Percentiles rank a stretch among this genome's conserved stretches.
Evolutionary conservation across 2,113 vertebrate species (phyloP).

Genomic region (Coptodon rendalli): DNA sequence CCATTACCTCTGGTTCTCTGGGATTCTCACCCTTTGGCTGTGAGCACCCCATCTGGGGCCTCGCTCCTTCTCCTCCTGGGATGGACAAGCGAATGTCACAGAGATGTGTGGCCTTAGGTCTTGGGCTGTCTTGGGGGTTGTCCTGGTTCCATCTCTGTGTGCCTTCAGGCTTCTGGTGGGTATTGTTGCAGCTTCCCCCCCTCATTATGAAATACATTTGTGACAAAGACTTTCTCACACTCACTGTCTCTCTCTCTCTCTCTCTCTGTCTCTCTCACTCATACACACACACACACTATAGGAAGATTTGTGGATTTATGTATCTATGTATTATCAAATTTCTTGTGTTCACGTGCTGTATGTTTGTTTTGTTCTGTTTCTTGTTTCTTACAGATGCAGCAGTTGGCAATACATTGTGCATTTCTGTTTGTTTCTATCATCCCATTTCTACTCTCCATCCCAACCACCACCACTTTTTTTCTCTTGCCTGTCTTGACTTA

Average conservation of each 20-base stretch:
- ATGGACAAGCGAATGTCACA: neutral
- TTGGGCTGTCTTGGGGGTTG: neutral
- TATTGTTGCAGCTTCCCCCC: neutral
- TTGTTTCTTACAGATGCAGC: neutral
- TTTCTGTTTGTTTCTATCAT: neutral
- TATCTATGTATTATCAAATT: neutral
- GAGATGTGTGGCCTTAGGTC: neutral
- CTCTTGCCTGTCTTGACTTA: neutral
- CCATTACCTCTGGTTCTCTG: accelerated
- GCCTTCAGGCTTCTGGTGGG: neutral
- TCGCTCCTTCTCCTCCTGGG: neutral
- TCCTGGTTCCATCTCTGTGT: neutral
- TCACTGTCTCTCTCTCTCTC: neutral
- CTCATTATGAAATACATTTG: neutral
- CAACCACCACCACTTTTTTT: neutral
- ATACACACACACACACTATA: neutral
- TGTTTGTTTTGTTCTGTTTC: neutral
- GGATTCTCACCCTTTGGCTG: neutral
- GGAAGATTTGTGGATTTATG: neutral
- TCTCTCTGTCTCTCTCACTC: neutral
- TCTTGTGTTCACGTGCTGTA: neutral
- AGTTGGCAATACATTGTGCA: neutral
- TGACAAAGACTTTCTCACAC: neutral
- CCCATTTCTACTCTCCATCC: neutral
- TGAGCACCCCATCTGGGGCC: neutral